These are phyloP conservation scores for Tetrax tetrax DNA, from an alignment of 2,113 vertebrate genomes.

Conservation along the genomic window DNA sequence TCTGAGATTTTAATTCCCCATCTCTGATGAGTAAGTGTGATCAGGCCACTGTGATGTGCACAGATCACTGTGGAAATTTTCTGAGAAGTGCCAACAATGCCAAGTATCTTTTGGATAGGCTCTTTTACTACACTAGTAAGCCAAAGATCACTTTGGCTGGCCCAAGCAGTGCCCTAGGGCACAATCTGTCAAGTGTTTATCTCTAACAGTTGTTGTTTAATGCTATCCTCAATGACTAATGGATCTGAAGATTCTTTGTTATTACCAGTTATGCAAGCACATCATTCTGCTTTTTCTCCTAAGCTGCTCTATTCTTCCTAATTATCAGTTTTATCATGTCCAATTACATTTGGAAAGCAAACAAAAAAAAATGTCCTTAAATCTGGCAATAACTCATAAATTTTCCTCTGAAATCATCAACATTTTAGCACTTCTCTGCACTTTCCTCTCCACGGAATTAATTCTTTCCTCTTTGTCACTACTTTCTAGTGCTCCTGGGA, in stretches of 20 bases:
- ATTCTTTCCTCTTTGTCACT: conserved; percentile 22
- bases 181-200: neutral
- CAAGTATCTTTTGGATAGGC: neutral
- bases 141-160: neutral
- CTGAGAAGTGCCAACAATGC: neutral
- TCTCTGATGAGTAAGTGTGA: neutral
- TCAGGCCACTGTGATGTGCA: neutral
- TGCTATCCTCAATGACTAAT: neutral
- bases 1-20: neutral
- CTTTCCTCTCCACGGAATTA: neutral
- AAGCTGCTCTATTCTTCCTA: neutral
- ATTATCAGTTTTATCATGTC: neutral
- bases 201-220: neutral
- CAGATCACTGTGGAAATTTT: neutral
- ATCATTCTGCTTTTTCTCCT: neutral
- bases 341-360: neutral
- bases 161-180: neutral
- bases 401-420: neutral
- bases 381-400: neutral
- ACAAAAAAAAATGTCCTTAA: neutral
- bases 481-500: neutral
- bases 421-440: neutral
- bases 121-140: neutral
- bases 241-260: neutral
- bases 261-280: neutral